Evolutionary conservation across 2,113 vertebrate species (phyloP), one percentile per base, ranked within the genome.

Genomic region (Ophthalmolycus amberensis): DNA sequence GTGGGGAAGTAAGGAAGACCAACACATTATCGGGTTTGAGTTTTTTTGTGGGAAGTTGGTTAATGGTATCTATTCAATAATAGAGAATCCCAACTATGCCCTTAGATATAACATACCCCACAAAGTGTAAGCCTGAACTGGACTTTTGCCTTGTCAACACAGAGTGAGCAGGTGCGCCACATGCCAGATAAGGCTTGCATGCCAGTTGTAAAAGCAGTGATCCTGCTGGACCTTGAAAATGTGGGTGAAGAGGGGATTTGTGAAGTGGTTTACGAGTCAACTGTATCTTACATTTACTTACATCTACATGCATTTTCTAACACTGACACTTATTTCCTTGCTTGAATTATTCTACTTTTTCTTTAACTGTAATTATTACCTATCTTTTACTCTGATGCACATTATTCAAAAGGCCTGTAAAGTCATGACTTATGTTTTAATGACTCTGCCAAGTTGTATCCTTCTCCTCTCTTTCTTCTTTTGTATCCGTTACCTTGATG

Each of bases 131-230:
- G 25, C 38, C 16, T 67, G 12, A 80, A 32, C 38, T 79, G 74
- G 77, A 89, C 66, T 50, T 89, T 81, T 72, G 74, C 32, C 81
- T 71, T 56, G 52, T 78, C 44, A 70, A 48, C 70, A 67, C 8
- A 50, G 56, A 58, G 56, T 8, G 68, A 46, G 48, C 34, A 27
- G 52, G n/a, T 76, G 40, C 10, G 3, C 52, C 18, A 10, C 3
- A 9, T 42, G 32, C 32, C 32, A 62, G 66, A 71, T 58, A 65
- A 72, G 54, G 42, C 6, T 18, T 3, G 2, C 42, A 70, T n/a
- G 12, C 5, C 15, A 52, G 18, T 11, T 52, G 20, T 79, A 64
- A 79, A 38, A 44, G 20, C 40, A 59, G 54, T 3, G 42, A 18
- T 3, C 9, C n/a, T 44, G 62, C 40, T 44, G 34, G 14, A 81